Evolutionary conservation across 2,888 invertebrate species (phyloP).

Genomic region (Oscheius sp.): DNA sequence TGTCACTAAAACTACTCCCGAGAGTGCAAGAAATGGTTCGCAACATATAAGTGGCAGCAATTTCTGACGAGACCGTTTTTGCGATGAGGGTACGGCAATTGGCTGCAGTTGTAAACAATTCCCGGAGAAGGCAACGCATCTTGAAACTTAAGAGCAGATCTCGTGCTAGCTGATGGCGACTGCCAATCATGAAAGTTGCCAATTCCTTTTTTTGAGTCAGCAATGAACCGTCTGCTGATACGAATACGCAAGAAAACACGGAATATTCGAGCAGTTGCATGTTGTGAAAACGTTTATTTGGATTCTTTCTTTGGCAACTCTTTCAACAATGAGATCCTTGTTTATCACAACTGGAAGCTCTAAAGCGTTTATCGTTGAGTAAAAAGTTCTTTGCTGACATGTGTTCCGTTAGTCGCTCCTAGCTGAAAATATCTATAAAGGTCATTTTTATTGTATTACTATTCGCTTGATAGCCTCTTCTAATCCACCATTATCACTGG

Average conservation of each 20-base stretch:
- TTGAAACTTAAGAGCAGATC: neutral
- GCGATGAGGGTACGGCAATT: neutral
- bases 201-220: constrained; percentile 2
- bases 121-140: neutral
- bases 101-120: neutral
- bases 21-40: neutral
- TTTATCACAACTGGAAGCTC: too few relatives aligned
- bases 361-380: neutral
- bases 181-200: constrained; percentile 1
- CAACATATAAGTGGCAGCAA: constrained; percentile 23
- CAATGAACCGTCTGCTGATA: neutral
- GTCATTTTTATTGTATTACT: constrained; percentile 5
- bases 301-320: too few relatives aligned
- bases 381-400: constrained; percentile 5
- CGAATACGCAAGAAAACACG: too few relatives aligned
- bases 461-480: constrained; percentile 2
- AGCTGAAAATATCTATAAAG: constrained; percentile 11
- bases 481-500: too few relatives aligned
- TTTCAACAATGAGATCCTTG: too few relatives aligned
- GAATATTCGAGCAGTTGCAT: too few relatives aligned
- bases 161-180: neutral
- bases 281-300: too few relatives aligned
- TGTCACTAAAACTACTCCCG: too few relatives aligned
- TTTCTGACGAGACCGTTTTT: constrained; percentile 12
- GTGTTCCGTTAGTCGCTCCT: constrained; percentile 23